Conservation (phyloP, 2,797 vertebrate genomes). For the Okamejei kenojei region DNA sequence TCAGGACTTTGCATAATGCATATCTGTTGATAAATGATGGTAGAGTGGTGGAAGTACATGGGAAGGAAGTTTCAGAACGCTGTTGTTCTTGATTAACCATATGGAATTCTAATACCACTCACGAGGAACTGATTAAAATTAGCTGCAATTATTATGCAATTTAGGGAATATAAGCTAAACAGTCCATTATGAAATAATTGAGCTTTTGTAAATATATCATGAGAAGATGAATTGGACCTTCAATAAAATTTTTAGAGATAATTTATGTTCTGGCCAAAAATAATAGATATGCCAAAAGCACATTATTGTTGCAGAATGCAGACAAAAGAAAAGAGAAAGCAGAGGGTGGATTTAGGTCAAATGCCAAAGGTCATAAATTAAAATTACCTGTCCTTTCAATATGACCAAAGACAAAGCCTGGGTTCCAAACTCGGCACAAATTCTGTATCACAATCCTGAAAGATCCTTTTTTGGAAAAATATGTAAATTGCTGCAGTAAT, state of each 20-base stretch:
- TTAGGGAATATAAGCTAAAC: not conserved
- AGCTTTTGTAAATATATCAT: not conserved
- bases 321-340: not conserved
- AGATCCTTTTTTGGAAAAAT: not conserved
- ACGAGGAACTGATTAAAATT: slow-evolving; percentile 33
- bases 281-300: not conserved
- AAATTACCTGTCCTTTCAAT: not conserved
- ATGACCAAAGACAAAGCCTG: not conserved
- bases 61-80: not conserved
- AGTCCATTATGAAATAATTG: not conserved
- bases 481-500: not conserved
- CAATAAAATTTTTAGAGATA: not conserved
- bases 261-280: not conserved
- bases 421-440: not conserved
- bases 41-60: not conserved
- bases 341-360: not conserved
- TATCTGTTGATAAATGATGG: not conserved
- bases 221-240: not conserved
- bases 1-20: not conserved
- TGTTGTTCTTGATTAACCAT: not conserved
- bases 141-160: not conserved
- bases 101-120: not conserved
- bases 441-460: not conserved
- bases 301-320: not conserved
- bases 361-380: not conserved